Base-by-base conservation (phyloP, 2,888 invertebrate species). In the Brachyptera putata region DNA sequence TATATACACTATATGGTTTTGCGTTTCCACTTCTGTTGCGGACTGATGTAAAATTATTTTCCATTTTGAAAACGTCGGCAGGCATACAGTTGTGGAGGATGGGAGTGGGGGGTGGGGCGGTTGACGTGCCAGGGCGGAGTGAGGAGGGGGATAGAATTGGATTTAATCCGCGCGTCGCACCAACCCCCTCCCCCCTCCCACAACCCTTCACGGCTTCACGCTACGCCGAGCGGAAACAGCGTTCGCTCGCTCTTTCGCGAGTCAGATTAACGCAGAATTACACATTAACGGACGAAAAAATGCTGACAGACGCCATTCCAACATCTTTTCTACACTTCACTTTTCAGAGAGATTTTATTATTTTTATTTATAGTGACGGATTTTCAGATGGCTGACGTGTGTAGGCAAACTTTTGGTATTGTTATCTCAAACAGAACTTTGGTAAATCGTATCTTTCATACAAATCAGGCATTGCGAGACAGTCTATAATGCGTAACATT, bases 261-360 rank as follows among this genome's bases (percentile, higher is more conserved):
- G 43, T 50, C 63, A 64, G 63, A 64, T 64, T 64, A 64, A 64
- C 63, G 61, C 63, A 64, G 63, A 64, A 62, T 64, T 64, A 64
- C 63, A 64, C 53, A 53, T 53, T 53, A 64, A 64, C 61, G 60
- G 61, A 61, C 63, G 63, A 64, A 61, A n/a, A 64, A 64, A 61
- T 61, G 59, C 58, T 55, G 55, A 61, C 61, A 61, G 58, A 48
- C 61, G 55, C 55, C 53, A 49, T 56, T 30, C 57, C 48, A 53
- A 16, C 36, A 34, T 53, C 53, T 53, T 34, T 53, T 36, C 53
- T 36, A 16, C 43, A 24, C 24, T 46, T 46, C 46, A 46, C 48
- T 48, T 48, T 57, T 57, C n/a, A 18, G 26, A 57, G 48, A 30
- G 36, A 36, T 34, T 57, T 48, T 57, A 22, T 39, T 24, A 22